These are phyloP conservation scores for Maccullochella peelii DNA, from an alignment of 2,113 vertebrate species.

Conservation along the genomic window DNA sequence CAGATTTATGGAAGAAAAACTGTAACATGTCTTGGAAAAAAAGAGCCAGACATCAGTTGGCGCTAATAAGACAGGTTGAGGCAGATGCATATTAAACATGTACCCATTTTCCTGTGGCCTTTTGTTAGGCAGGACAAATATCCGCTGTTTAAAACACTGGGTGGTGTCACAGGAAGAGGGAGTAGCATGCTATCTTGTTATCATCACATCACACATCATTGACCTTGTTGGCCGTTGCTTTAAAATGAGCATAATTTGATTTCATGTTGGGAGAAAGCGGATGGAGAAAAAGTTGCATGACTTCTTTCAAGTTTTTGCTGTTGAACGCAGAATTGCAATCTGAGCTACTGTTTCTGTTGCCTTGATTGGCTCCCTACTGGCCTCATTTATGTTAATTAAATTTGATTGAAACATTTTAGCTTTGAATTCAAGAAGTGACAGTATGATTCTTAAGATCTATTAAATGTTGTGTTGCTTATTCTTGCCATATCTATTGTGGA, in stretches of 20 bases:
- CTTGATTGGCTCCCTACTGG: background rate
- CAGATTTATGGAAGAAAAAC: conserved; percentile 82
- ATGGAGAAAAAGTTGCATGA: background rate
- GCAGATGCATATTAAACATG: conserved; percentile 58
- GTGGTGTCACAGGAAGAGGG: conserved; percentile 42
- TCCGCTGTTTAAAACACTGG: conserved; percentile 21
- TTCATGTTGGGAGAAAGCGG: conserved; percentile 3
- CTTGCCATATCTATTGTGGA: background rate
- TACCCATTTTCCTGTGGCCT: conserved; percentile 31
- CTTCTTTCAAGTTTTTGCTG: background rate
- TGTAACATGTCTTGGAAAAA: conserved; percentile 69
- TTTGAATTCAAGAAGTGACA: background rate
- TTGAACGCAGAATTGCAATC: background rate
- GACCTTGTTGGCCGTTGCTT: conserved; percentile 23
- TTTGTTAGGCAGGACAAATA: conserved; percentile 43
- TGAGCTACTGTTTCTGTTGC: background rate
- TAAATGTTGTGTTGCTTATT: background rate
- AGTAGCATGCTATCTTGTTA: conserved; percentile 41
- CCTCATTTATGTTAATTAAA: background rate
- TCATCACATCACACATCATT: conserved; percentile 41
- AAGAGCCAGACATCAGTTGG: conserved; percentile 65
- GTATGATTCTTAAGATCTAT: background rate
- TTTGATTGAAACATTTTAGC: conserved; percentile 10
- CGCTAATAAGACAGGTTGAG: conserved; percentile 69
- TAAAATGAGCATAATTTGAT: conserved; percentile 14